Conservation (phyloP, 2,797 vertebrate species). For the Australoheros facetus region DNA sequence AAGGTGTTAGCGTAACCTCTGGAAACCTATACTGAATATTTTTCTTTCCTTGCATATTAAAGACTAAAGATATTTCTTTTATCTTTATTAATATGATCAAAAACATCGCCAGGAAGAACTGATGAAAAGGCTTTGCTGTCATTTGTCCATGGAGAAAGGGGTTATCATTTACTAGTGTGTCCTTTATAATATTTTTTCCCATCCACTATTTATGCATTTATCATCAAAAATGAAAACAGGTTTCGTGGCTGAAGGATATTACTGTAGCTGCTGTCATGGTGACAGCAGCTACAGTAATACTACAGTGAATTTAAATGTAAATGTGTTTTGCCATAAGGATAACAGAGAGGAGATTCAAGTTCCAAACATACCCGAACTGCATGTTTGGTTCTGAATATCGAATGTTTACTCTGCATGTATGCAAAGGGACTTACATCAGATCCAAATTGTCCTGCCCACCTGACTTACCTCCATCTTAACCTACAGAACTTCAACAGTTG, state of each 20-base stretch:
- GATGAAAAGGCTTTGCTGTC: not conserved
- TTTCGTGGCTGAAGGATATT: not conserved
- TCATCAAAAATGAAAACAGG: not conserved
- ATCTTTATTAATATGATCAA: not conserved
- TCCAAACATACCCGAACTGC: not conserved
- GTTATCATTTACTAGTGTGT: not conserved
- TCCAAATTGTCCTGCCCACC: conserved; percentile 22
- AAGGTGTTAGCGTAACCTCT: no score
- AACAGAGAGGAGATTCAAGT: not conserved
- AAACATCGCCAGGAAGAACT: not conserved
- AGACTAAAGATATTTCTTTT: accelerated
- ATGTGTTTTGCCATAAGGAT: not conserved
- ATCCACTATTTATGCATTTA: not conserved
- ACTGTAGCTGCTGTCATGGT: not conserved
- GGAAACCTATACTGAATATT: not conserved
- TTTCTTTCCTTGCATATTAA: not conserved
- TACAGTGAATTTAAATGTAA: not conserved
- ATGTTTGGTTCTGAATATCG: not conserved
- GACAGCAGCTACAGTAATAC: no score
- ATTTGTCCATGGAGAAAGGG: not conserved
- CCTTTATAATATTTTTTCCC: not conserved
- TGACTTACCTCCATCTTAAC: conserved; percentile 79
- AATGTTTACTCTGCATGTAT: not conserved
- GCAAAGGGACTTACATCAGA: conserved; percentile 19
- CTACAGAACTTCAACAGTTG: conserved; percentile 83